These are phyloP conservation scores for Eupithecia abbreviata DNA, from an alignment of 2,888 invertebrate genomes.

Conservation along the genomic window DNA sequence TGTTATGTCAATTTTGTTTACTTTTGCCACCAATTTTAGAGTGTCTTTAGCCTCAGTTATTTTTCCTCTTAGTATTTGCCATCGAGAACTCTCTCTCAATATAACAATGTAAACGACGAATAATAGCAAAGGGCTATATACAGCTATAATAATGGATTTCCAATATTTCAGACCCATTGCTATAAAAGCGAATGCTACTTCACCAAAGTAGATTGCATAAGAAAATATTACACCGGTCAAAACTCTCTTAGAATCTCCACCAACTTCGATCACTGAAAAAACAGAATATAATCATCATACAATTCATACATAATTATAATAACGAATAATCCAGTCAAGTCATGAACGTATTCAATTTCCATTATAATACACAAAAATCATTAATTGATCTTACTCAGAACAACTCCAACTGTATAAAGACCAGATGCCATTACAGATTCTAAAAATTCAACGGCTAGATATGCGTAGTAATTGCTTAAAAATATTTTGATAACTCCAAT, in stretches of 20 bases:
- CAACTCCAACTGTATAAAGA: slow-evolving; percentile 69
- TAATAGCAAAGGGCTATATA: slow-evolving; percentile 63
- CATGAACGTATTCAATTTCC: not conserved
- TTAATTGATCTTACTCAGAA: slow-evolving; percentile 60
- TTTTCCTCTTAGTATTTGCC: slow-evolving; percentile 69
- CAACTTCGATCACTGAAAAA: slow-evolving; percentile 72
- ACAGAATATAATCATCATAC: slow-evolving; percentile 12
- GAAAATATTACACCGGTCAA: slow-evolving; percentile 68
- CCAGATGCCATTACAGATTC: slow-evolving; percentile 70
- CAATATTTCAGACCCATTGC: slow-evolving; percentile 68
- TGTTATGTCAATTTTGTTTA: slow-evolving; percentile 61
- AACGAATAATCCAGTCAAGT: not conserved
- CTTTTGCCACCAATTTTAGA: slow-evolving; percentile 57
- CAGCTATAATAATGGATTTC: slow-evolving; percentile 63
- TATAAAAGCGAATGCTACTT: slow-evolving; percentile 65
- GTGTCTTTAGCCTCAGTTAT: slow-evolving; percentile 62
- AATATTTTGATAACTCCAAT: slow-evolving; percentile 68
- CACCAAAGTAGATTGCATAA: slow-evolving; percentile 68
- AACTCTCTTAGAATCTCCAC: slow-evolving; percentile 69
- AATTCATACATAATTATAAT: too few relatives aligned
- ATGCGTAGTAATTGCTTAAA: slow-evolving; percentile 60
- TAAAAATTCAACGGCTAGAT: slow-evolving; percentile 65
- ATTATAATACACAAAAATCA: not conserved
- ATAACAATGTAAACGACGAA: slow-evolving; percentile 59
- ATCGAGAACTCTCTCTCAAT: slow-evolving; percentile 68